phyloP scores from a whole-genome alignment of 2,113 vertebrate species.

The Phaethon lepturus region DNA sequence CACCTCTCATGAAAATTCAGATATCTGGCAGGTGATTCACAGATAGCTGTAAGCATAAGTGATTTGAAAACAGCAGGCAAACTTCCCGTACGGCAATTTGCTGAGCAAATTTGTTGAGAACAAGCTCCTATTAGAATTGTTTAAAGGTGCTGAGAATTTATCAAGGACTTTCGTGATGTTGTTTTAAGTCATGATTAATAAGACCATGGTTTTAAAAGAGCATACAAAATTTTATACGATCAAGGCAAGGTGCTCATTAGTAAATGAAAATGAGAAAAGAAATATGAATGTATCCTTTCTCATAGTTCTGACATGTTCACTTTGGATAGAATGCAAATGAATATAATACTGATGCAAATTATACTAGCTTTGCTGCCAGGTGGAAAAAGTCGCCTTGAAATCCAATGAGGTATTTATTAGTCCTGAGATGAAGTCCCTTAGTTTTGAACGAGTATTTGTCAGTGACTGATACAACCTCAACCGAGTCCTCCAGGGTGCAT shows the following conservation, averaged over 20 bases:
- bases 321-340: background rate
- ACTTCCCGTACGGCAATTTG: background rate
- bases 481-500: background rate
- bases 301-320: background rate
- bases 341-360: background rate
- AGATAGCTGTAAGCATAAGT: slow-evolving; percentile 11
- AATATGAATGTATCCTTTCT: background rate
- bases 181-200: background rate
- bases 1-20: slow-evolving; percentile 11
- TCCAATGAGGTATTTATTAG: background rate
- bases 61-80: slow-evolving; percentile 41
- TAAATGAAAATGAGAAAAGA: background rate
- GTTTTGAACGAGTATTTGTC: background rate
- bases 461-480: background rate
- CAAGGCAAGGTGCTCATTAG: background rate
- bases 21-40: slow-evolving; percentile 24
- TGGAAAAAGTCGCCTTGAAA: background rate
- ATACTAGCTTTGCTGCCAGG: background rate
- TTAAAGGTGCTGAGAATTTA: background rate
- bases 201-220: background rate
- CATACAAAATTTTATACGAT: background rate
- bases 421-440: background rate
- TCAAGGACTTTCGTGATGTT: background rate
- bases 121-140: background rate
- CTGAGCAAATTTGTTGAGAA: background rate